Percentiles rank a stretch among this genome's conserved stretches.
phyloP scores from a whole-genome alignment of 1,140 invertebrate species.

The Anthonomus grandis region DNA sequence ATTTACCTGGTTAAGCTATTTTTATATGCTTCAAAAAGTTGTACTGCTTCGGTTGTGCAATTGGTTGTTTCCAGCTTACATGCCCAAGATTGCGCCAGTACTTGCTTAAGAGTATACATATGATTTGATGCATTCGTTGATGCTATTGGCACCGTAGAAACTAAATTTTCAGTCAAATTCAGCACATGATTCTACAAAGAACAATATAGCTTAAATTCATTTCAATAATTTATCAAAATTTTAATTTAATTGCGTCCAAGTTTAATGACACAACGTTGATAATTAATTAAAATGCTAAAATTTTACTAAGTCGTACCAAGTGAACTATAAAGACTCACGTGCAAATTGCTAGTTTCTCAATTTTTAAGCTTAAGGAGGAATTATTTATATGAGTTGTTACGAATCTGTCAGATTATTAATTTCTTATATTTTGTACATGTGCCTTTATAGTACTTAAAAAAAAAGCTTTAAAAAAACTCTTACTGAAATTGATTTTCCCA shows the following conservation, averaged over 20 bases:
- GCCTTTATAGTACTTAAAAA: not conserved
- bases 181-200: conserved; percentile 21
- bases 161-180: conserved; percentile 9
- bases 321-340: too few relatives aligned
- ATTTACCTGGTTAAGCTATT: conserved; percentile 6
- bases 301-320: too few relatives aligned
- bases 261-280: too few relatives aligned
- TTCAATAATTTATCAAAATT: too few relatives aligned
- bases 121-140: conserved; percentile 33
- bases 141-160: conserved; percentile 18
- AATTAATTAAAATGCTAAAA: too few relatives aligned
- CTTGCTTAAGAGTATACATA: conserved; percentile 47
- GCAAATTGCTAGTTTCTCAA: too few relatives aligned
- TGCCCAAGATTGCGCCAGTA: conserved; percentile 51
- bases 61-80: conserved; percentile 52
- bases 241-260: too few relatives aligned
- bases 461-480: not conserved
- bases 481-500: conserved; percentile 19
- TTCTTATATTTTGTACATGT: not conserved
- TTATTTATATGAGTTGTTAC: too few relatives aligned
- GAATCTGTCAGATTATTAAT: too few relatives aligned
- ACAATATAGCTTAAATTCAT: too few relatives aligned
- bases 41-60: conserved; percentile 42
- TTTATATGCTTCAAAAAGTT: conserved; percentile 9
- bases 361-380: too few relatives aligned